A percentile compares a stretch with the other conserved stretches of the same genome.
Evolutionary conservation across 2,888 invertebrate genomes (phyloP).

Genomic region (Clitarchus hookeri): DNA sequence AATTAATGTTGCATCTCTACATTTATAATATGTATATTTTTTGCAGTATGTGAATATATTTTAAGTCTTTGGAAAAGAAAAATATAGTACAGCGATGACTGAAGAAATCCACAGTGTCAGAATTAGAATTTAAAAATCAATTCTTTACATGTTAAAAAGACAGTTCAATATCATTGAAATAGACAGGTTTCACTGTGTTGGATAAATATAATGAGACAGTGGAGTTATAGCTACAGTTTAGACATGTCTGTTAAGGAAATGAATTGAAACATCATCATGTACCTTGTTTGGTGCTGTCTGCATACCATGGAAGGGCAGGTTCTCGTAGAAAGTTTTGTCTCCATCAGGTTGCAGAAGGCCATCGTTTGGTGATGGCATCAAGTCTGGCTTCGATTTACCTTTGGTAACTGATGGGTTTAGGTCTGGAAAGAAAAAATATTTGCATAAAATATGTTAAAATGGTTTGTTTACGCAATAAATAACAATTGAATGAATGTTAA

Average conservation of each 20-base stretch:
- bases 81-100: too few relatives aligned
- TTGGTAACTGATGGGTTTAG: conserved; percentile 59
- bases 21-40: too few relatives aligned
- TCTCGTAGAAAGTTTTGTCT: conserved; percentile 86
- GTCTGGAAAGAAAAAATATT: conserved; percentile 50
- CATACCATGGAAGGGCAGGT: conserved; percentile 92
- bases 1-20: too few relatives aligned
- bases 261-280: conserved; percentile 48
- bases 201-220: not conserved
- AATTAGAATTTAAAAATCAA: too few relatives aligned
- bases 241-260: not conserved
- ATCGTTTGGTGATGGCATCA: conserved; percentile 52
- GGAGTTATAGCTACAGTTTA: too few relatives aligned
- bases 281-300: conserved; percentile 95
- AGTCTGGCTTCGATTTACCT: conserved; percentile 58
- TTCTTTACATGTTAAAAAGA: too few relatives aligned
- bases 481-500: not conserved
- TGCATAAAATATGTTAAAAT: not conserved
- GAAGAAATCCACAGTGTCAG: too few relatives aligned
- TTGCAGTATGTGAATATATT: too few relatives aligned
- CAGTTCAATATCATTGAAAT: not conserved
- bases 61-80: too few relatives aligned
- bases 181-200: conserved; percentile 7
- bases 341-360: conserved; percentile 64
- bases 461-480: not conserved